Evolutionary conservation across 2,888 invertebrate species (phyloP), one percentile per base, ranked within the genome.

Genomic region (Panorpa germanica): DNA sequence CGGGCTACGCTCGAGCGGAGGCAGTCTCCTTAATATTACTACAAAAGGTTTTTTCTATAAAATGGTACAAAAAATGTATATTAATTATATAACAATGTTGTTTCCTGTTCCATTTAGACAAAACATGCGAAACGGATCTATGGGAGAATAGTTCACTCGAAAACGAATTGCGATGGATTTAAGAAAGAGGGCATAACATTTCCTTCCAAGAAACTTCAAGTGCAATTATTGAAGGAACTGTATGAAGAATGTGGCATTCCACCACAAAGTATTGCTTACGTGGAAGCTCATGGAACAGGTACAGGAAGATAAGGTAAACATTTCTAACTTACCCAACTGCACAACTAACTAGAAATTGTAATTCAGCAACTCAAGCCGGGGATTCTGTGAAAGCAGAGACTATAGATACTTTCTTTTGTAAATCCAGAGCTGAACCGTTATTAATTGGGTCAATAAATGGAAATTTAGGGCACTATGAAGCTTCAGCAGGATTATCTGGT

Each of bases 221-320:
- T 70, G 43, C 62, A 53, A 47, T 67, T 70, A 46, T 83, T 74
- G 54, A 62, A 55, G 39, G 82, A 85, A 51, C 71, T 85, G 4
- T 91, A 90, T 56, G 55, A 53, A 2, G 82, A 85, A 52, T 66
- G 66, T 19, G 65, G 69, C 5, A 50, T 91, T 33, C 67, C 74
- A 40, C 90, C 90, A 4, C 48, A 56, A 21, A 70, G 75, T 35
- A 77, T 93, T 0, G 59, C 56, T n/a, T 93, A 88, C 53, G 74
- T 93, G 2, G 93, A 93, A 55, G 85, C 90, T 29, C 93, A 93
- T 55, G 91, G 91, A 35, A 91, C 91, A 14, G 93, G 91, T 35
- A 93, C 91, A 7, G 86, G n/a, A n/a, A 86, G 61, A n/a, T 4
- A 18, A 28, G 20, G 28, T 26, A 17, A 4, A 26, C 16, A 10